Evolutionary conservation across 2,113 vertebrate genomes (phyloP).

Genomic region (Lagenorhynchus albirostris): DNA sequence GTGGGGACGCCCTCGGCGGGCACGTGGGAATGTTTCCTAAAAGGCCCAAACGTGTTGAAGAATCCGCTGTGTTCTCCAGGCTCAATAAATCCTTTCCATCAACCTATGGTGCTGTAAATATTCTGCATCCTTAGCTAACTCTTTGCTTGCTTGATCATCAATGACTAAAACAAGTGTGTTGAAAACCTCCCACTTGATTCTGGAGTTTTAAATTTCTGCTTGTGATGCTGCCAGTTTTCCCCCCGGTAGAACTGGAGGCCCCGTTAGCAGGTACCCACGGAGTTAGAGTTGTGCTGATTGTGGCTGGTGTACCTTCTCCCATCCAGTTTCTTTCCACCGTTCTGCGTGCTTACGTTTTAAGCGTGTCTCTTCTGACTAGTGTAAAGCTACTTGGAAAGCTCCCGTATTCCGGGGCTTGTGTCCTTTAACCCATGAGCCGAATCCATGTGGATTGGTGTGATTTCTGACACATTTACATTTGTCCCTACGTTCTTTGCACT

Average conservation of each 20-base stretch:
- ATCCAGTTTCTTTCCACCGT: no score
- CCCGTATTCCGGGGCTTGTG: fast-evolving
- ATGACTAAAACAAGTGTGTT: fast-evolving
- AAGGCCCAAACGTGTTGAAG: fast-evolving
- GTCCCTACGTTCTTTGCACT: no score
- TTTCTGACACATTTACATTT: neutral
- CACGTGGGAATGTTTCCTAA: fast-evolving
- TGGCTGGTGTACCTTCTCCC: neutral
- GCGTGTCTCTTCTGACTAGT: neutral
- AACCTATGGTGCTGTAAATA: fast-evolving
- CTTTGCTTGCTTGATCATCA: neutral
- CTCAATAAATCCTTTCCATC: fast-evolving
- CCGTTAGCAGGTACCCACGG: neutral
- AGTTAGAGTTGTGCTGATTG: fast-evolving
- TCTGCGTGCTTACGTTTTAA: neutral
- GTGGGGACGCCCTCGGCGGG: neutral
- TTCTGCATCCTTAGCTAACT: fast-evolving
- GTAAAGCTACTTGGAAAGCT: neutral
- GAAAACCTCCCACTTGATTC: neutral
- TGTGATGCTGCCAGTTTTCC: neutral
- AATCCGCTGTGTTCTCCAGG: neutral
- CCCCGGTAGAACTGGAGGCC: no score
- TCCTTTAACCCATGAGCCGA: no score
- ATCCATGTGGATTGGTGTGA: no score
- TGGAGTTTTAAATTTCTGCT: neutral